These are phyloP conservation scores for Latheticus oryzae DNA, from an alignment of 2,888 invertebrate species.

Conservation along the genomic window DNA sequence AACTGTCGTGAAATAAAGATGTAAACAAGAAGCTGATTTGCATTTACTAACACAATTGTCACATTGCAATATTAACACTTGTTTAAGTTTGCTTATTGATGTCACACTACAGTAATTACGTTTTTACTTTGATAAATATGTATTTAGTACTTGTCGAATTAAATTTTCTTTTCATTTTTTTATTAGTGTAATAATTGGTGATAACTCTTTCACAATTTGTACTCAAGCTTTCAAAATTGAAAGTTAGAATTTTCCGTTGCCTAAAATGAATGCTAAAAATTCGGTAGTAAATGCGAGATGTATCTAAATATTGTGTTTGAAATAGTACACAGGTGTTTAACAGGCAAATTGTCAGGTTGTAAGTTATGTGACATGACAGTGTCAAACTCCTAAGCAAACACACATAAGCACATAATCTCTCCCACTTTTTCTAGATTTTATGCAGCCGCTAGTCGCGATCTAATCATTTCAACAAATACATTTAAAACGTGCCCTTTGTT, in stretches of 20 bases:
- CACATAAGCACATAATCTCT: constrained; percentile 42
- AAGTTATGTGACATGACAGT: constrained; percentile 50
- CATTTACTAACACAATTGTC: constrained; percentile 41
- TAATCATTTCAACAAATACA: constrained; percentile 47
- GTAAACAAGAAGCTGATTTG: constrained; percentile 34
- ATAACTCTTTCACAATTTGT: constrained; percentile 7
- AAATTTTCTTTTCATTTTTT: constrained; percentile 12
- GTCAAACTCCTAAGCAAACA: constrained; percentile 53
- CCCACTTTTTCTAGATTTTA: constrained; percentile 43
- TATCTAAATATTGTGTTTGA: constrained; percentile 34
- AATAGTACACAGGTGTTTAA: constrained; percentile 37
- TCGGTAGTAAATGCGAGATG: constrained; percentile 18
- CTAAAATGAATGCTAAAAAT: constrained; percentile 14
- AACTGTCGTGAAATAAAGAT: constrained; percentile 28
- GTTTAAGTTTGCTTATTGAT: constrained; percentile 43
- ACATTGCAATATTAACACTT: constrained; percentile 38
- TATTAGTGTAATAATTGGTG: constrained; percentile 17
- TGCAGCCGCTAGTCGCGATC: constrained; percentile 39
- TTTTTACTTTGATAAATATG: constrained; percentile 40
- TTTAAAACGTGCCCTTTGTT: constrained; percentile 54
- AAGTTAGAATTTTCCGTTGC: too few species aligned
- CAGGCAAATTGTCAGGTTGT: constrained; percentile 41
- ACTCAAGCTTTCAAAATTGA: not conserved
- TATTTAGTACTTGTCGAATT: constrained; percentile 30
- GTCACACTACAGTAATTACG: constrained; percentile 39